A percentile compares a stretch with the other conserved stretches of the same genome.
These are phyloP conservation scores for Thamnophis sirtalis DNA, from an alignment of 2,113 vertebrate species.

Conservation along the genomic window DNA sequence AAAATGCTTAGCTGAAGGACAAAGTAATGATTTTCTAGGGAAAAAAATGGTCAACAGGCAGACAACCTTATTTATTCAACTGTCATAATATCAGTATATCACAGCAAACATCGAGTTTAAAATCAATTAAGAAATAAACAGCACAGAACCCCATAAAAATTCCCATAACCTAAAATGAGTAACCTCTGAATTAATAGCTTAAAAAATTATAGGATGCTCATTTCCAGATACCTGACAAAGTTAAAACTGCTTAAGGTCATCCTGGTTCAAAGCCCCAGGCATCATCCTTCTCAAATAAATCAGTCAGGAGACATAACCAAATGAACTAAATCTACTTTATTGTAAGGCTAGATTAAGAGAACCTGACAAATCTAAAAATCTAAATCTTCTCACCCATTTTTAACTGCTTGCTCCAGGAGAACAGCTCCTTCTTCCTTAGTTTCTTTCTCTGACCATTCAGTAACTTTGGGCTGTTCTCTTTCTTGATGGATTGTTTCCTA, in stretches of 20 bases:
- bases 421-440: too few relatives aligned
- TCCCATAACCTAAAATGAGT: background rate
- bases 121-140: background rate
- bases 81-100: background rate
- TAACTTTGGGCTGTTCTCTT: too few relatives aligned
- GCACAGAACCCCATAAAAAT: background rate
- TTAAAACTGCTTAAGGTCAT: background rate
- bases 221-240: background rate
- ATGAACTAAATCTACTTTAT: too few relatives aligned
- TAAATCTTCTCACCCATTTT: too few relatives aligned
- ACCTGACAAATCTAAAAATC: too few relatives aligned
- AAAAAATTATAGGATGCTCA: background rate
- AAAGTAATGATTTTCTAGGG: background rate
- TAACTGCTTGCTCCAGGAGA: too few relatives aligned
- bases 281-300: too few relatives aligned
- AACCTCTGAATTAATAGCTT: background rate
- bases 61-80: background rate
- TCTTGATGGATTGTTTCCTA: too few relatives aligned
- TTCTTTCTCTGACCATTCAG: too few relatives aligned
- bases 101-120: background rate
- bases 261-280: background rate
- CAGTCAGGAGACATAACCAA: too few relatives aligned
- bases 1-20: background rate
- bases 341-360: too few relatives aligned
- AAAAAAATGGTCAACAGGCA: background rate